Evolutionary conservation across 2,888 invertebrate species (phyloP).

Genomic region (Xestia xanthographa): DNA sequence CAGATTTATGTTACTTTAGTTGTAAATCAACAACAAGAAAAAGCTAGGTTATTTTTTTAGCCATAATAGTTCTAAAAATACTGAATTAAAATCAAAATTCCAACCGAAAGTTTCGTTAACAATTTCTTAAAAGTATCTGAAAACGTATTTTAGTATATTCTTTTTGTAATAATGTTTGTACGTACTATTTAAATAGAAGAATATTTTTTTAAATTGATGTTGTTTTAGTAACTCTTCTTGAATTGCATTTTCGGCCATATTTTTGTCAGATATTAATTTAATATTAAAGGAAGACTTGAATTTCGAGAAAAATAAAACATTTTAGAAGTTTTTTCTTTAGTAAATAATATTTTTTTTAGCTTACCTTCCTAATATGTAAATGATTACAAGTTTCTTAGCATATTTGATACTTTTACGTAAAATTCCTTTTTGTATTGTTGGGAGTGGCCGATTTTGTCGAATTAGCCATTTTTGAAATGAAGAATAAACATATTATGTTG

Average conservation of each 20-base stretch:
- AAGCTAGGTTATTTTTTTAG: not conserved
- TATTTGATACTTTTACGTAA: slow-evolving; percentile 29
- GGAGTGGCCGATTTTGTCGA: not conserved
- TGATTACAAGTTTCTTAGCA: not conserved
- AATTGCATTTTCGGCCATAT: not conserved
- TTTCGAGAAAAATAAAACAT: not conserved
- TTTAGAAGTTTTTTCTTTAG: not conserved
- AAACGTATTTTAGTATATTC: slow-evolving; percentile 13
- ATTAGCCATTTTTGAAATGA: not conserved
- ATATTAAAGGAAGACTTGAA: slow-evolving; percentile 16
- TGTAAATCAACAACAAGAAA: not conserved
- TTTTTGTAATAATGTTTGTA: slow-evolving; percentile 15
- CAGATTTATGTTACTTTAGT: not conserved
- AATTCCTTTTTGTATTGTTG: slow-evolving; percentile 6
- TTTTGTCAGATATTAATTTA: not conserved
- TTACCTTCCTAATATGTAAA: slow-evolving; percentile 1
- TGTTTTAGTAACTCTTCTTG: slow-evolving; percentile 31
- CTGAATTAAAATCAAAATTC: slow-evolving; percentile 24
- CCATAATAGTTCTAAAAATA: not conserved
- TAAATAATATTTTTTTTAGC: not conserved
- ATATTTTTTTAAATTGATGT: not conserved
- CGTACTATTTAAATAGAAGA: not conserved
- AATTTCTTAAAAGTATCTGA: slow-evolving; percentile 22
- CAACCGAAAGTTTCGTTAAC: slow-evolving; percentile 25
- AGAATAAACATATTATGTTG: not conserved